Conservation (phyloP, 2,113 vertebrate species). For the Siniperca chuatsi region DNA sequence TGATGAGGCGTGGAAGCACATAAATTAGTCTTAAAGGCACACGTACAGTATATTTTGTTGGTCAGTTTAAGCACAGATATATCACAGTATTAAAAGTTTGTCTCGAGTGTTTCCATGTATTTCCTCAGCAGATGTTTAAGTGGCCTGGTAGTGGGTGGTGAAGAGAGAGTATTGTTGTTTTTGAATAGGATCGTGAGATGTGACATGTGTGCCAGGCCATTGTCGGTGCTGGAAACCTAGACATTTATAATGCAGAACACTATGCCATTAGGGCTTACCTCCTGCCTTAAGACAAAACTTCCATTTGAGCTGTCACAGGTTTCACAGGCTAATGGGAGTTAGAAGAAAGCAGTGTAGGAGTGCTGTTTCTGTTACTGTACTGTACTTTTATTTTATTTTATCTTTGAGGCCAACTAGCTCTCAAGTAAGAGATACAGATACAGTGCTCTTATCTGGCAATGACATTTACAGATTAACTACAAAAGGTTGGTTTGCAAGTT, state of each 20-base stretch:
- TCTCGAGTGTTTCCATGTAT: neutral
- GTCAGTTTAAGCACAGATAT: neutral
- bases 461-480: neutral
- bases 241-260: slow-evolving; percentile 44
- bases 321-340: slow-evolving; percentile 35
- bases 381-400: neutral
- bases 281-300: slow-evolving; percentile 42
- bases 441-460: neutral
- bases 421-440: neutral
- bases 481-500: neutral
- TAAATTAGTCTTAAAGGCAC: neutral
- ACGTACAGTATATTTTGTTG: neutral
- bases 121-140: neutral
- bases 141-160: neutral
- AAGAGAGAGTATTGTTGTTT: neutral
- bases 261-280: slow-evolving; percentile 29
- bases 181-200: neutral
- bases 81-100: neutral
- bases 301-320: slow-evolving; percentile 45
- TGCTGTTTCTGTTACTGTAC: slow-evolving; percentile 1
- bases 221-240: slow-evolving; percentile 12
- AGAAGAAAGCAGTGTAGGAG: slow-evolving; percentile 12
- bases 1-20: neutral
- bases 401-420: neutral
- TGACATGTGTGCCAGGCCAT: slow-evolving; percentile 3